Evolutionary conservation across 2,797 vertebrate species (phyloP).

Genomic region (Myripristis murdjan): DNA sequence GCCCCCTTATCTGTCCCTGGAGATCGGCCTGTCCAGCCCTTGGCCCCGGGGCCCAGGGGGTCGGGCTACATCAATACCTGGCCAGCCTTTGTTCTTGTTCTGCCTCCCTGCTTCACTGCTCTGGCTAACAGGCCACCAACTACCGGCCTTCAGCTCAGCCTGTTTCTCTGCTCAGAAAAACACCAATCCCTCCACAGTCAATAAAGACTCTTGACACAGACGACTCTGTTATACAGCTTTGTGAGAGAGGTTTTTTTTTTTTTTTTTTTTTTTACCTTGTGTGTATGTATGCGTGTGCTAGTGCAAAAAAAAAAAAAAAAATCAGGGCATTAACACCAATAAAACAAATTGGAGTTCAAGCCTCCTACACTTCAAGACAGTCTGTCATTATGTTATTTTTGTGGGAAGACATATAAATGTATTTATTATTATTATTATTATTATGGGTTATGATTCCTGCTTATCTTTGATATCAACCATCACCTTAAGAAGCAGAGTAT

Average conservation of each 20-base stretch:
- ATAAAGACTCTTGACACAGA: constrained; percentile 58
- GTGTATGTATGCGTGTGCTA: constrained; percentile 15
- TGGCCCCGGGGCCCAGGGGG: constrained; percentile 83
- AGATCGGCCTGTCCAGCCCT: constrained; percentile 87
- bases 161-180: constrained; percentile 21
- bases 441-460: background rate
- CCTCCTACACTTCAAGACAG: background rate
- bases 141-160: constrained; percentile 34
- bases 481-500: background rate
- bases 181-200: constrained; percentile 56
- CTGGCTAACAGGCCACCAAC: constrained; percentile 67
- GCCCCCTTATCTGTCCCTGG: constrained; percentile 92
- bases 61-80: constrained; percentile 87
- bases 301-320: constrained; percentile 16
- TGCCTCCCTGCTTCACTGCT: constrained; percentile 85
- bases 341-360: background rate
- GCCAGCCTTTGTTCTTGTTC: constrained; percentile 81
- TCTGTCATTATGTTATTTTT: background rate
- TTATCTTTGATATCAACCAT: constrained; percentile 7
- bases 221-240: constrained; percentile 41
- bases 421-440: too few species aligned
- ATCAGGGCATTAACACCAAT: background rate
- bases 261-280: constrained; percentile 21
- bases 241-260: too few species aligned
- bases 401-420: background rate